Conservation (phyloP, 2,888 invertebrate species). For the Acronicta alni region DNA sequence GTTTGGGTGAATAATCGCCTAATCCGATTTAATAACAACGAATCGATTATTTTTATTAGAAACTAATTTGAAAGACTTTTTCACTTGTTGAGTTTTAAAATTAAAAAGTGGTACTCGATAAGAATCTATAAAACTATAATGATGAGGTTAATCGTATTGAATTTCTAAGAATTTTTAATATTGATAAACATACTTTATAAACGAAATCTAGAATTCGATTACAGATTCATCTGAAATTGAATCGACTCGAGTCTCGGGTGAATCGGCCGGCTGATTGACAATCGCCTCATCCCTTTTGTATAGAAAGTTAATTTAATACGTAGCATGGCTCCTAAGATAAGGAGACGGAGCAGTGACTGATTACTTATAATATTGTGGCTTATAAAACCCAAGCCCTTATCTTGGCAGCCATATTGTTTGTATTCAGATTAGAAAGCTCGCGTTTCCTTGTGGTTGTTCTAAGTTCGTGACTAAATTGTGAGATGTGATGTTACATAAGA, state of each 20-base stretch:
- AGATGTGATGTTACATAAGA: slow-evolving; percentile 10
- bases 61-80: not conserved
- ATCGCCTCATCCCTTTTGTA: slow-evolving; percentile 46
- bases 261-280: slow-evolving; percentile 30
- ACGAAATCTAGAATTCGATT: slow-evolving; percentile 25
- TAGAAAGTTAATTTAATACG: slow-evolving; percentile 58
- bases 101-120: too few relatives aligned
- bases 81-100: too few relatives aligned
- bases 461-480: slow-evolving; percentile 41
- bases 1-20: slow-evolving; percentile 43
- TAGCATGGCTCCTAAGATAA: slow-evolving; percentile 51
- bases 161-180: not conserved
- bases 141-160: not conserved
- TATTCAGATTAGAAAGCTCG: slow-evolving; percentile 48
- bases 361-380: slow-evolving; percentile 56
- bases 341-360: slow-evolving; percentile 49
- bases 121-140: too few relatives aligned
- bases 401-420: slow-evolving; percentile 54
- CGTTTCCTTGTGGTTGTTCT: slow-evolving; percentile 40
- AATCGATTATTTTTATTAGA: slow-evolving; percentile 18
- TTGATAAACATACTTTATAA: not conserved
- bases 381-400: slow-evolving; percentile 54
- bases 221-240: slow-evolving; percentile 38
- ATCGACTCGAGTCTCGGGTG: slow-evolving; percentile 33
- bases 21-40: slow-evolving; percentile 34